Evolutionary conservation across 2,888 invertebrate species (phyloP), one percentile per base, ranked within the genome.

Genomic region (Stramonita haemastoma): DNA sequence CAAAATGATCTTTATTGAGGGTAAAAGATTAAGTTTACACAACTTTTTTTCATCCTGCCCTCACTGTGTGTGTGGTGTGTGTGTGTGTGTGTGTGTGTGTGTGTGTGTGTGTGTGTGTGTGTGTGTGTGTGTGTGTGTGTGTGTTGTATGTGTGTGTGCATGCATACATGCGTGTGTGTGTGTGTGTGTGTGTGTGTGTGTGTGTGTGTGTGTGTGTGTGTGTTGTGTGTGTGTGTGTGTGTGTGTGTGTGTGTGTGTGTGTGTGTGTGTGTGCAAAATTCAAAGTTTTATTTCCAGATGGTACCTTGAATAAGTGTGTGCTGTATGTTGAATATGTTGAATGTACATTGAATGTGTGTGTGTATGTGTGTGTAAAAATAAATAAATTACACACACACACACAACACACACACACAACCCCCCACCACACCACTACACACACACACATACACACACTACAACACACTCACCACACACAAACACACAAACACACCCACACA

Each of bases 131-230:
- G n/a, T n/a, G n/a, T n/a, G n/a, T n/a, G n/a, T n/a, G n/a, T n/a
- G n/a, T n/a, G n/a, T n/a, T n/a, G n/a, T n/a, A 70, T 26, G 26
- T 70, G 70, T 70, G 19, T 70, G 70, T 70, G n/a, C 70, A 17
- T 70, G 19, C 19, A 70, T 8, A 22, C 15, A 56, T 1, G 79
- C 15, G 32, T 1, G 32, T 19, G 79, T 32, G 79, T 32, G 29
- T 34, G 32, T 6, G 32, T 32, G 13, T 34, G 34, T 34, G 0
- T 32, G 32, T 32, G 8, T 8, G 32, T 0, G 32, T 11, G 26
- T 83, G 36, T 36, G 46, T 83, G 81, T 36, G 19, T 81, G 81
- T 17, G 36, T 36, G 81, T 81, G 81, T 81, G 36, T 81, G 81
- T 2, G 81, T n/a, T 8, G 8, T 34, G 32, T 13, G 32, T 13